These are phyloP conservation scores for Phocides pigmalion DNA, from an alignment of 1,140 invertebrate species.

Conservation along the genomic window DNA sequence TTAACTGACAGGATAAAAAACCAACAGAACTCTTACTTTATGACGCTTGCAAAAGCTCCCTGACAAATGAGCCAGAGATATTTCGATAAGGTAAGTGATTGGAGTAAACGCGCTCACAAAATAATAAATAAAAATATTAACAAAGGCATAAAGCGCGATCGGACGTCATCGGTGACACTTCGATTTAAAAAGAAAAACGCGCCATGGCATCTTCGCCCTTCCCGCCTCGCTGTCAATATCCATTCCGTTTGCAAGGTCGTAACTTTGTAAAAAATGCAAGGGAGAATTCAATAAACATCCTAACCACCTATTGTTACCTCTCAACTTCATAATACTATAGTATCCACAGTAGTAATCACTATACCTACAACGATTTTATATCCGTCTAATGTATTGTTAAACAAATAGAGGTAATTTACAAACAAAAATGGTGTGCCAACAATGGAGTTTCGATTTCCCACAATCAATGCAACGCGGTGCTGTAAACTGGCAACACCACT, in stretches of 20 bases:
- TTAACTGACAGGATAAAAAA: slow-evolving; percentile 32
- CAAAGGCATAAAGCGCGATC: slow-evolving; percentile 55
- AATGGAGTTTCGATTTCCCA: slow-evolving; percentile 51
- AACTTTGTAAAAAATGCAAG: slow-evolving; percentile 46
- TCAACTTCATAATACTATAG: background rate
- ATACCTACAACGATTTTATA: background rate
- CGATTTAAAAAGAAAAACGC: slow-evolving; percentile 62
- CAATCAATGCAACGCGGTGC: slow-evolving; percentile 48
- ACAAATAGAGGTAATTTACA: slow-evolving; percentile 20
- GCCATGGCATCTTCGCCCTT: slow-evolving; percentile 58
- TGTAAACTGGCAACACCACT: slow-evolving; percentile 64
- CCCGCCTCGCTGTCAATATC: slow-evolving; percentile 65
- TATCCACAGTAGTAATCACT: too few relatives aligned
- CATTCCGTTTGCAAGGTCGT: slow-evolving; percentile 51
- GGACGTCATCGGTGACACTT: slow-evolving; percentile 56
- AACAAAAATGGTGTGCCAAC: slow-evolving; percentile 38
- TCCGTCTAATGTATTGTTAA: slow-evolving; percentile 19
- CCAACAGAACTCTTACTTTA: slow-evolving; percentile 22
- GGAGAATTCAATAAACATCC: slow-evolving; percentile 42
- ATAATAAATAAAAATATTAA: slow-evolving; percentile 55
- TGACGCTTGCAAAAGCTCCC: slow-evolving; percentile 20
- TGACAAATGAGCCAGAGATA: slow-evolving; percentile 30
- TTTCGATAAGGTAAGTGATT: slow-evolving; percentile 52
- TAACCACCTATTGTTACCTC: slow-evolving; percentile 23
- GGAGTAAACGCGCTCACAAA: slow-evolving; percentile 38